Evolutionary conservation across 2,113 vertebrate species (phyloP), one percentile per base, ranked within the genome.

Genomic region (Cathartes aura): DNA sequence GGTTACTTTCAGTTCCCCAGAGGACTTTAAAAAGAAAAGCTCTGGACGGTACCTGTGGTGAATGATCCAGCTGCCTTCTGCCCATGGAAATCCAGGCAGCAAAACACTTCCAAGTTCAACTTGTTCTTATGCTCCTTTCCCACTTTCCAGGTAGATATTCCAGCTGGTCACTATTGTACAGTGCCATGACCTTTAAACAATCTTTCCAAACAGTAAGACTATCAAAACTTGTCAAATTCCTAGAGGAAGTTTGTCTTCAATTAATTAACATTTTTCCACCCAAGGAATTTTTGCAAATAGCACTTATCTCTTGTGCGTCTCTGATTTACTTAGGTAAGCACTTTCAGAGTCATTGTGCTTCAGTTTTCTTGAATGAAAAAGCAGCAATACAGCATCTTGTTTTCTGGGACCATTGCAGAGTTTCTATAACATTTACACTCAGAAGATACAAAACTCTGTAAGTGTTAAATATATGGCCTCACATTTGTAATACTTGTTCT

Each of bases 401-500:
- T 86, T 91, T 79, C 47, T 5, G 1, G 7, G 32, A 55, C 15
- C 4, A 4, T n/a, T 50, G 15, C 12, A 70, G 48, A 20, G 58
- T 80, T 30, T n/a, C 11, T 30, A 7, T 12, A 63, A 56, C n/a
- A n/a, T 73, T 86, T 78, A 34, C 36, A 42, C 27, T 5, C 9
- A 58, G 30, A 82, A 91, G 53, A 45, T 21, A 18, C 7, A 79
- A 87, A 90, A 56, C 10, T 52, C 34, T 63, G 5, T 30, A 89
- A 47, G 8, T 84, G 55, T 56, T 55, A 90, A 90, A 71, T 84
- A 84, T 48, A 84, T 72, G 64, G 43, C 30, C 34, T 89, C 79
- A 89, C 76, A 84, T 67, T 84, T 91, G 48, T 74, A 89, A 87
- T 64, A 45, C 68, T 82, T 89, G 68, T 71, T 93, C 91, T 75